phyloP scores from a whole-genome alignment of 2,797 vertebrate genomes.

The Xiphorhynchus erythropygius region DNA sequence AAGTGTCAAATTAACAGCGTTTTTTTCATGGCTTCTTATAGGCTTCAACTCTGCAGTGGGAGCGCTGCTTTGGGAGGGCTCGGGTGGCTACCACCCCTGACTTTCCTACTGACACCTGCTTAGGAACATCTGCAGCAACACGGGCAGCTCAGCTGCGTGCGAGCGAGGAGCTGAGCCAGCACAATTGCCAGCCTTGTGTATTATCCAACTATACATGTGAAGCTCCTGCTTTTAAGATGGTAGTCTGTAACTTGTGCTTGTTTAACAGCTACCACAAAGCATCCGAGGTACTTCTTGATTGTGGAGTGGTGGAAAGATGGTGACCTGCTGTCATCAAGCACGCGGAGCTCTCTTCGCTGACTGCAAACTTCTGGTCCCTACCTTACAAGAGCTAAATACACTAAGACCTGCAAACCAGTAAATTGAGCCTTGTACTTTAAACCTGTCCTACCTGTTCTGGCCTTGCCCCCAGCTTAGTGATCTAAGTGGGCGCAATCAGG shows the following conservation, averaged over 20 bases:
- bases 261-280: background rate
- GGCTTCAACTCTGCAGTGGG: background rate
- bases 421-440: background rate
- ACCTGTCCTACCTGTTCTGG: background rate
- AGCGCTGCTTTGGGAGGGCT: background rate
- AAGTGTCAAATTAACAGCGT: background rate
- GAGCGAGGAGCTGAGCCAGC: constrained; percentile 17
- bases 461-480: background rate
- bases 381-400: background rate
- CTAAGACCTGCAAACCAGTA: background rate
- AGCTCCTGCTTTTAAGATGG: background rate
- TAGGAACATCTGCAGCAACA: background rate
- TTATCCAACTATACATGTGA: background rate
- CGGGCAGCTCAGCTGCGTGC: background rate
- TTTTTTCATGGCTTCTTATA: background rate
- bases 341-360: fast-evolving
- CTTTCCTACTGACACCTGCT: background rate
- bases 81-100: background rate
- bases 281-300: background rate
- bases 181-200: background rate
- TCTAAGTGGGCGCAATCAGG: background rate
- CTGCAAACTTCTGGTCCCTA: background rate
- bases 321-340: background rate
- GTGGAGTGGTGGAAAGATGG: fast-evolving
- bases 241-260: background rate